Evolutionary conservation across 2,888 invertebrate species (phyloP), one percentile per base, ranked within the genome.

Genomic region (Tupiocoris notatus): DNA sequence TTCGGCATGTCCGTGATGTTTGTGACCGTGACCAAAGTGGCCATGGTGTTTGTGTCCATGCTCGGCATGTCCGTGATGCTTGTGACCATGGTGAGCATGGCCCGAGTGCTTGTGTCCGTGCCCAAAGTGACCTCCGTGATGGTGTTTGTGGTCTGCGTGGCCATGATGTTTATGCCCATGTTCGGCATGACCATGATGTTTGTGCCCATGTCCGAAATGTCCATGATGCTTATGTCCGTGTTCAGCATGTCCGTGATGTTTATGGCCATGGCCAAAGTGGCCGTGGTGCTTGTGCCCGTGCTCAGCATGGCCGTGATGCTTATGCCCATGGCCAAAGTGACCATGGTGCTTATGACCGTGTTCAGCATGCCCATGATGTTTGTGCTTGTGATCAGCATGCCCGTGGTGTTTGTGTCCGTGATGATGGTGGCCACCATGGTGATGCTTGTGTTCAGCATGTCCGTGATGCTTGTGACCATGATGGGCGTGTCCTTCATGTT

Each of bases 1-100:
- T 89, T 90, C 82, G 90, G 90, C 0, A 88, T 89, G 82, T 90
- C 91, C 81, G 89, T 90, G 79, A 89, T 86, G 81, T 84, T 90
- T 90, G 79, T 81, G 81, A 16, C 80, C 80, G 67, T 81, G 81
- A 18, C 80, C 81, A 67, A 79, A 80, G 9, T 81, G 78, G 2
- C 81, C 81, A 17, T 79, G 79, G 64, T 81, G 81, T 62, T 80
- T 79, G 64, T 81, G 81, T 6, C 79, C 81, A 63, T 81, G 81
- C 21, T 78, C 80, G 25, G 79, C 79, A 74, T 79, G 79, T 20
- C 81, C 81, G 66, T 79, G 78, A 63, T 81, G 81, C 21, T 81
- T 79, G 62, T 81, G 81, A 0, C 81, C 81, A 71, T 81, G 81
- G 7, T 79, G 80, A 71, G 79, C 79, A 16, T 80, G 77, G 16